Conservation (phyloP, 1,140 invertebrate species). For the Drosophila repletoides region DNA sequence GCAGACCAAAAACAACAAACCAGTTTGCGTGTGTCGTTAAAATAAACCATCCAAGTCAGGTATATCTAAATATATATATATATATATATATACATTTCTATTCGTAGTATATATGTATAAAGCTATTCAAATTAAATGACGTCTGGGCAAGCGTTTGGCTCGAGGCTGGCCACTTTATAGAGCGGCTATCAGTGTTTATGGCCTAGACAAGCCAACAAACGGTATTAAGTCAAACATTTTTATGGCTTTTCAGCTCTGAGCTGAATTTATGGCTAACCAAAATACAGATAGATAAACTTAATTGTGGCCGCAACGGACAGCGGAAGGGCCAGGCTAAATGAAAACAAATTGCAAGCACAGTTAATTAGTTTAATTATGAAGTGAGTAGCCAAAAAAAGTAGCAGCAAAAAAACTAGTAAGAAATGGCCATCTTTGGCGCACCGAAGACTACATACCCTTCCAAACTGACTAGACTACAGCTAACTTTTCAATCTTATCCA, state of each 20-base stretch:
- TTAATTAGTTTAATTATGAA: slow-evolving; percentile 72
- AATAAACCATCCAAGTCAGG: slow-evolving; percentile 8
- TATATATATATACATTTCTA: slow-evolving; percentile 5
- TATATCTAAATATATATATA: neutral
- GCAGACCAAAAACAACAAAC: slow-evolving; percentile 39
- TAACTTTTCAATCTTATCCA: too few relatives aligned
- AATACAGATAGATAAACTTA: neutral
- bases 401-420: neutral
- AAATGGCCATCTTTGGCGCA: too few relatives aligned
- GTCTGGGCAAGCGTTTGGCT: slow-evolving; percentile 26
- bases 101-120: neutral
- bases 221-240: slow-evolving; percentile 58
- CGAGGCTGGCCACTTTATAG: slow-evolving; percentile 59
- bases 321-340: slow-evolving; percentile 43
- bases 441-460: too few relatives aligned
- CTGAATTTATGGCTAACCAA: slow-evolving; percentile 47
- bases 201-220: slow-evolving; percentile 61
- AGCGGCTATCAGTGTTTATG: slow-evolving; percentile 52
- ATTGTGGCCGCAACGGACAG: slow-evolving; percentile 19
- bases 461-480: too few relatives aligned
- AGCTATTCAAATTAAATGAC: slow-evolving; percentile 60
- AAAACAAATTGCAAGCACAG: slow-evolving; percentile 49
- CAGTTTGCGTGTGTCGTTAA: slow-evolving; percentile 41
- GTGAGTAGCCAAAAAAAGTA: slow-evolving; percentile 6
- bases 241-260: slow-evolving; percentile 37